A percentile compares a stretch with the other conserved stretches of the same genome.
Evolutionary conservation across 2,797 vertebrate genomes (phyloP).

Genomic region (Hydrophis major): DNA sequence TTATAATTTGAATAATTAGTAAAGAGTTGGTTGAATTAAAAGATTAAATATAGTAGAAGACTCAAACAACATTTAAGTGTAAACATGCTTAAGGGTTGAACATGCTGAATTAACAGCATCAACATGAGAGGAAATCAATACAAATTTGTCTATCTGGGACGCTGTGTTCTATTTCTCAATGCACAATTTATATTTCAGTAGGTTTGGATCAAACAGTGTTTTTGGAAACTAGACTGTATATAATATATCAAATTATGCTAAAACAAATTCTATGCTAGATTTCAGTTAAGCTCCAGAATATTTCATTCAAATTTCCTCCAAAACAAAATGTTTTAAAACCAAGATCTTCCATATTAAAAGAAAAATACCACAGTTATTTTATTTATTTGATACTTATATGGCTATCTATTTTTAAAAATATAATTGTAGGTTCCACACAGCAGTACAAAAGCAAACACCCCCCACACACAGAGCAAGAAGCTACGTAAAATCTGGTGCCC

Average conservation of each 20-base stretch:
- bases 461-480: neutral
- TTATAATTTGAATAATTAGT: neutral
- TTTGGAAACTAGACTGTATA: neutral
- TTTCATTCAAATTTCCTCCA: neutral
- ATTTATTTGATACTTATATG: neutral
- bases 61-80: neutral
- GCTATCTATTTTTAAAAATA: neutral
- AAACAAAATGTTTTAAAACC: slow-evolving; percentile 22
- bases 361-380: slow-evolving; percentile 18
- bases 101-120: neutral
- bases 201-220: neutral
- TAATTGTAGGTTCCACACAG: neutral
- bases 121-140: neutral
- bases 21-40: neutral
- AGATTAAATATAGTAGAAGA: neutral
- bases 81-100: neutral
- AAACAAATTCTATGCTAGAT: neutral
- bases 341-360: neutral
- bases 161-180: neutral
- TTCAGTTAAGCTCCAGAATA: neutral
- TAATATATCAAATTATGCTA: neutral
- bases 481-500: neutral
- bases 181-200: neutral
- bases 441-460: neutral
- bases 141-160: neutral